Base-by-base conservation (phyloP, 1,140 invertebrate species). In the Drosophila repletoides region DNA sequence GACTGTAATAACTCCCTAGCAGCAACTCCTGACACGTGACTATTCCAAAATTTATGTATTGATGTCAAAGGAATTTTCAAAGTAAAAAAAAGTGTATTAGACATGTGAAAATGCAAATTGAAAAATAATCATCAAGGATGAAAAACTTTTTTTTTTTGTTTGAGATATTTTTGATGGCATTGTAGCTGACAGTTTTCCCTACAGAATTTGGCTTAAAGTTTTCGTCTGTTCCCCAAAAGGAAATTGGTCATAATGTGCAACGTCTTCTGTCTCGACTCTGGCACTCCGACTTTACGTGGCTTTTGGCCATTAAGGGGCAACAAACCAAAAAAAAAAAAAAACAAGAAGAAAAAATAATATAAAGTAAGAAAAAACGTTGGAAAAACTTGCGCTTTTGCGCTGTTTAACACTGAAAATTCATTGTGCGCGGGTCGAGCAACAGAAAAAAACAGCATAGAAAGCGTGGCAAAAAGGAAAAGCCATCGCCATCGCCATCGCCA, bases 301-400 rank as follows among this genome's bases (percentile, higher is more conserved):
- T 71, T 83, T 77, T 60, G 51, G 65, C 66, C 72, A 76, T 81
- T 81, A 76, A 60, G 49, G 53, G 36, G 12, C 17, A 34, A 21
- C 34, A 67, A 48, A 40, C 53, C 43, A 52, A n/a, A 49, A 59
- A 33, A 52, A 40, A 59, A 21, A 70, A 66, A 55, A 38, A 33
- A 74, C 67, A 58, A 38, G 17, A 76, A 64, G 46, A 31, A 69
- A 33, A 64, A 64, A 75, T 63, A 43, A 9, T n/a, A 12, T 6
- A 49, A 28, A 5, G 5, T 36, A 14, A n/a, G 46, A 58, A 49
- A 45, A 40, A 53, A 21, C 46, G 59, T 40, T 71, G 45, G 46
- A 75, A 83, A 76, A 86, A 86, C 81, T 86, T 86, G 65, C 75
- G 68, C 65, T 76, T 83, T 83, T 80, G 58, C 58, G 46, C 75